Evolutionary conservation across 2,888 invertebrate species (phyloP), one percentile per base, ranked within the genome.

Genomic region (Pandemis heparana): DNA sequence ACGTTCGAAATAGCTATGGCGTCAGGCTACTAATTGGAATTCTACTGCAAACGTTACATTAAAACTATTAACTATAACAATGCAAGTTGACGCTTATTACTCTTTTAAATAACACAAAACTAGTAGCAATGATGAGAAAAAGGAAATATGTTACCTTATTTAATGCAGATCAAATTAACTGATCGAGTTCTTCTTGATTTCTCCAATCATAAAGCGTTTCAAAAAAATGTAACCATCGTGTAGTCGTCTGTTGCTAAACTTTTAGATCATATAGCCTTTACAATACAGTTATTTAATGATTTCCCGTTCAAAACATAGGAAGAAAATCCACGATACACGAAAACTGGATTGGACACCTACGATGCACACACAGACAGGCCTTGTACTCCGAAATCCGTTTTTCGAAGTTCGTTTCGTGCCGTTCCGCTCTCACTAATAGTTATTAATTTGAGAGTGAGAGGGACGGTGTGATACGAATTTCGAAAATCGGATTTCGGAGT

Each of bases 1-100:
- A 67, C 64, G 70, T 51, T 70, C 53, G 61, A 61, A 74, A 74
- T 74, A 74, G 74, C 74, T 65, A 74, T 74, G 74, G 74, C 74
- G 74, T 70, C 74, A 74, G 60, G n/a, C 65, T 46, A 74, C 65
- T 65, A 65, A 51, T 51, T 48, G 7, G 59, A 65, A 43, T n/a
- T 23, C 16, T 14, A 12, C 23, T 16, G 51, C 38, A 64, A 64
- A 48, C 6, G 46, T 16, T 18, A 14, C 23, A 18, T 56, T 32
- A n/a, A 41, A 23, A 62, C 4, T 14, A 10, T 41, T 53, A 39
- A 51, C 38, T 51, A 41, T 48, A 39, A 39, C 8, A 23, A 23
- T 32, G 23, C 12, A 10, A 61, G 10, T 18, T 14, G 8, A n/a
- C 18, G 9, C 14, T 39, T 7, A 0, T 46, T 14, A 1, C 10